Conservation (phyloP, 23 tunicate genomes). For the Phallusia fumigata region DNA sequence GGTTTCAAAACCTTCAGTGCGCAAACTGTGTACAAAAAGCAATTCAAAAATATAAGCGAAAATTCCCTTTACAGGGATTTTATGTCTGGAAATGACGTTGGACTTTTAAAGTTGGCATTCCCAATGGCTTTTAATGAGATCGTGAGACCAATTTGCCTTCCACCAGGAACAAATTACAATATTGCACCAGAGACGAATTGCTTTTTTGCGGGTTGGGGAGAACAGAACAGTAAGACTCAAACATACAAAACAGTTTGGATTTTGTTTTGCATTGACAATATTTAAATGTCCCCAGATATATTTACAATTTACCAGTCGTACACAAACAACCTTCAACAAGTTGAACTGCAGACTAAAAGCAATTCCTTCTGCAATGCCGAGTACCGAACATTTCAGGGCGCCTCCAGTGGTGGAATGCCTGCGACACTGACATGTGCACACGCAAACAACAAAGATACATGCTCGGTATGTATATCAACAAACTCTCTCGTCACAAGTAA, state of each 20-base stretch:
- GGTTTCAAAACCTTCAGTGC: no score
- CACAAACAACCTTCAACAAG: not conserved
- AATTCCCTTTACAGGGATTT: not conserved
- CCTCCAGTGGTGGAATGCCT: not conserved
- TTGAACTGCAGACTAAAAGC: not conserved
- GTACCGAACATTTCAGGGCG: not conserved
- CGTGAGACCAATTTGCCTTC: conserved; percentile 2
- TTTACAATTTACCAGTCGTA: no score
- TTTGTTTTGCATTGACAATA: no score
- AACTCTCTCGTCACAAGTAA: no score
- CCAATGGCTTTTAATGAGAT: not conserved
- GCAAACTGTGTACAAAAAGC: no score
- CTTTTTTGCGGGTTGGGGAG: not conserved
- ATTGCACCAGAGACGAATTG: not conserved
- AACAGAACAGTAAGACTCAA: not conserved
- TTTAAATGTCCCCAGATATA: no score
- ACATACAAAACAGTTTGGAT: no score
- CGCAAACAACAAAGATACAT: not conserved
- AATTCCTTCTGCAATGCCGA: not conserved
- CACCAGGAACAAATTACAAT: conserved; percentile 6
- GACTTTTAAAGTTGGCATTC: not conserved
- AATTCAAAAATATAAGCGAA: not conserved
- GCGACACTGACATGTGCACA: not conserved
- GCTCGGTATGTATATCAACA: not conserved
- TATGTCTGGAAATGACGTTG: not conserved